These are phyloP conservation scores for Procapra przewalskii DNA, from an alignment of 2,113 vertebrate species.

Conservation along the genomic window DNA sequence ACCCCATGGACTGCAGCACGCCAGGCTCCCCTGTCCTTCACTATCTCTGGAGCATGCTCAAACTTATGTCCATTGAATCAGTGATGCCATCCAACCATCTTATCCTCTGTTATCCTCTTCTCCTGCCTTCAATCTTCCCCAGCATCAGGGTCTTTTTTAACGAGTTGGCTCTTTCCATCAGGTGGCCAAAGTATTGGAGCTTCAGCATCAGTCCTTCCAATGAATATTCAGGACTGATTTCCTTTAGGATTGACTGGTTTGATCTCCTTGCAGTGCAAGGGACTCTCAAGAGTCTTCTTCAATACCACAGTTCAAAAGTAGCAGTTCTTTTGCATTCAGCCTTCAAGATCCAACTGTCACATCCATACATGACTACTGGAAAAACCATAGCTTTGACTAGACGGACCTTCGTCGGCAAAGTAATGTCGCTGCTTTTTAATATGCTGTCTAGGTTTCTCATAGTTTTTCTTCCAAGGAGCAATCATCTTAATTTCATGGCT, in stretches of 20 bases:
- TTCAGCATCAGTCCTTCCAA: neutral
- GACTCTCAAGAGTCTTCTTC: neutral
- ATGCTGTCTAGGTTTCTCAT: neutral
- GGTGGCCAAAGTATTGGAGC: neutral
- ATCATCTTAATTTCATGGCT: neutral
- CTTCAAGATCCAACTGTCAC: neutral
- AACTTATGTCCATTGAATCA: neutral
- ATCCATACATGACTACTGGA: neutral
- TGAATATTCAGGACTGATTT: neutral
- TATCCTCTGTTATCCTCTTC: neutral
- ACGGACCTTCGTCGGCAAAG: accelerated
- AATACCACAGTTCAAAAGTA: neutral
- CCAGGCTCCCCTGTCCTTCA: neutral
- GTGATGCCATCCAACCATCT: neutral
- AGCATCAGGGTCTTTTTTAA: neutral
- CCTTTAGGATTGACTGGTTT: neutral
- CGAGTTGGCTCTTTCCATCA: neutral
- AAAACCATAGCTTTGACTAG: neutral
- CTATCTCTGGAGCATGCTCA: neutral
- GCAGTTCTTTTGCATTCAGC: neutral
- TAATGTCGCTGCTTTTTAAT: neutral
- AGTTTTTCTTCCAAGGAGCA: neutral
- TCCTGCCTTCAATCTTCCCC: neutral
- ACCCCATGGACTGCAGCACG: neutral
- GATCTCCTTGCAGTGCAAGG: neutral